Percentiles rank a stretch among this genome's conserved stretches.
Conservation (phyloP, 2,113 vertebrate genomes). For the Mustelus asterias region DNA sequence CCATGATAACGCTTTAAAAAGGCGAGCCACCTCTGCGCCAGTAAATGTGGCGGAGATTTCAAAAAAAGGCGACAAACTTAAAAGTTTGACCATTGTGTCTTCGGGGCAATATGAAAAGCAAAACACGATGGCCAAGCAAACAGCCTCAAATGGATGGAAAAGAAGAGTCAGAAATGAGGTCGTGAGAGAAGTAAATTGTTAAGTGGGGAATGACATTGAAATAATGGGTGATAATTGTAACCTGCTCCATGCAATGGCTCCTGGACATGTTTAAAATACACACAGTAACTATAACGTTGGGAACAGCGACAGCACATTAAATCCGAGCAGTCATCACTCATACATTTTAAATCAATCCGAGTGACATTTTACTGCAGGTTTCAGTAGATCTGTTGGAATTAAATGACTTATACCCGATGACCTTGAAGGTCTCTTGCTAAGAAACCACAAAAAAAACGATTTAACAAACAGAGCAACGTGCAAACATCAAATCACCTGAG, state of each 20-base stretch:
- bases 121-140: not conserved
- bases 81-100: not conserved
- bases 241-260: not conserved
- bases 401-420: not conserved
- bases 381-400: conserved; percentile 3
- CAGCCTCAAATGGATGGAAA: not conserved
- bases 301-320: not conserved
- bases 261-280: not conserved
- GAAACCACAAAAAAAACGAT: not conserved
- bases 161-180: not conserved
- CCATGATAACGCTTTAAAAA: not conserved
- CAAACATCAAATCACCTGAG: not conserved
- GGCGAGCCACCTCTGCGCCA: not conserved
- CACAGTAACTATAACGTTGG: not conserved
- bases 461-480: not conserved
- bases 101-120: too few species aligned
- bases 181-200: not conserved
- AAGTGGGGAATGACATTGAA: conserved; percentile 3
- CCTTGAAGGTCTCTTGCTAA: not conserved
- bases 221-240: not conserved
- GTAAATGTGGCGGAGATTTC: not conserved
- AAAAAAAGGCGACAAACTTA: not conserved
- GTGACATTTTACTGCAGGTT: conserved; percentile 14
- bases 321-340: not conserved
- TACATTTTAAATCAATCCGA: not conserved